Conservation (phyloP, 2,797 vertebrate species). For the Tarsius wallacei region DNA sequence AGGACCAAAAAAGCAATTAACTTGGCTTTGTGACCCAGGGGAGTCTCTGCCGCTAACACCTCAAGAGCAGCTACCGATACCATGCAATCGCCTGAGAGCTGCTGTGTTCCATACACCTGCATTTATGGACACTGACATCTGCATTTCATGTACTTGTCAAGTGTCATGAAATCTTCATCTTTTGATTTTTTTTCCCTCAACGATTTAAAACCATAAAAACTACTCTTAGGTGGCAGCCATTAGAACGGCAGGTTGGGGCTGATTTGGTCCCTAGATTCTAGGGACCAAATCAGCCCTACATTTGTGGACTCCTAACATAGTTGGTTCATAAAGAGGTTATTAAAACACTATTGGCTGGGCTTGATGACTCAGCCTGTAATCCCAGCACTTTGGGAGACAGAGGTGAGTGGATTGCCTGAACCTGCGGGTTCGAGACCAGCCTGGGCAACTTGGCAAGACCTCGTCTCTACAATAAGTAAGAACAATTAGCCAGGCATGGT, state of each 20-base stretch:
- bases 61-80: not conserved
- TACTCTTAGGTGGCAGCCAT: not conserved
- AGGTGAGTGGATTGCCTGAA: too few relatives aligned
- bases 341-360: not conserved
- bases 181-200: not conserved
- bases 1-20: not conserved
- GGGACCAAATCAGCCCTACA: too few relatives aligned
- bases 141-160: not conserved
- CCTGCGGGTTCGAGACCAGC: too few relatives aligned
- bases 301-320: not conserved
- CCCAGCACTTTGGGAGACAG: too few relatives aligned
- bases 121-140: not conserved
- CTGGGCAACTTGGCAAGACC: too few relatives aligned
- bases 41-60: too few relatives aligned
- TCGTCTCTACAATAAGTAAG: too few relatives aligned
- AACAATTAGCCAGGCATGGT: too few relatives aligned
- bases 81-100: rapidly evolving
- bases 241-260: not conserved
- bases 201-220: not conserved
- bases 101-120: not conserved
- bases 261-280: too few relatives aligned
- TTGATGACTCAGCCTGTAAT: too few relatives aligned
- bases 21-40: not conserved
- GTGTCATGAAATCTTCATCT: not conserved
- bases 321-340: not conserved